phyloP scores from a whole-genome alignment of 2,888 invertebrate genomes.

The Rhodophaea formosa region DNA sequence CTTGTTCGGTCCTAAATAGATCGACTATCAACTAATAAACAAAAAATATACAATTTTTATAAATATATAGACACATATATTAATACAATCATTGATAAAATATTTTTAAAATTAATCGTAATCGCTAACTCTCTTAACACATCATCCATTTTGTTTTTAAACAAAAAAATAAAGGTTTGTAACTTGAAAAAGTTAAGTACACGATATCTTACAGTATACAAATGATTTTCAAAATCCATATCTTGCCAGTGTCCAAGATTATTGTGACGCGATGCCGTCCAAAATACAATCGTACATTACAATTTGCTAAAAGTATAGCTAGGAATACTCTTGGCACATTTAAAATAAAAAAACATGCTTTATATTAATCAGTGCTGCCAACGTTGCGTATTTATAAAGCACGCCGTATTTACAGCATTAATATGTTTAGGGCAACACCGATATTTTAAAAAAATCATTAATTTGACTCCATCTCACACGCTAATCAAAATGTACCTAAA shows the following conservation, averaged over 20 bases:
- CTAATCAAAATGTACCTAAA: too few species aligned
- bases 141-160: slow-evolving; percentile 1
- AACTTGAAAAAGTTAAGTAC: slow-evolving; percentile 2
- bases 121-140: slow-evolving; percentile 3
- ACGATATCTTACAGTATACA: neutral
- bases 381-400: neutral
- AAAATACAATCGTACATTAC: slow-evolving; percentile 5
- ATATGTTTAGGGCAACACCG: neutral
- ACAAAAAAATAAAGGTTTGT: neutral
- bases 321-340: neutral
- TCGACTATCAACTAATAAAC: slow-evolving; percentile 4
- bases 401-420: neutral
- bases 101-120: slow-evolving; percentile 4
- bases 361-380: neutral
- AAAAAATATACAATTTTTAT: slow-evolving; percentile 7
- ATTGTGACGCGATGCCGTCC: neutral
- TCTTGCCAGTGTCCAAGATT: neutral
- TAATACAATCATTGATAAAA: slow-evolving; percentile 3
- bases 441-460: too few species aligned
- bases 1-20: neutral
- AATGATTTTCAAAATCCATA: slow-evolving; percentile 2
- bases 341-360: neutral
- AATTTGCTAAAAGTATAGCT: slow-evolving; percentile 9
- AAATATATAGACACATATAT: slow-evolving; percentile 3
- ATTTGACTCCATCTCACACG: too few species aligned